Conservation (phyloP, 2,888 invertebrate species). For the Coenonympha arcania region DNA sequence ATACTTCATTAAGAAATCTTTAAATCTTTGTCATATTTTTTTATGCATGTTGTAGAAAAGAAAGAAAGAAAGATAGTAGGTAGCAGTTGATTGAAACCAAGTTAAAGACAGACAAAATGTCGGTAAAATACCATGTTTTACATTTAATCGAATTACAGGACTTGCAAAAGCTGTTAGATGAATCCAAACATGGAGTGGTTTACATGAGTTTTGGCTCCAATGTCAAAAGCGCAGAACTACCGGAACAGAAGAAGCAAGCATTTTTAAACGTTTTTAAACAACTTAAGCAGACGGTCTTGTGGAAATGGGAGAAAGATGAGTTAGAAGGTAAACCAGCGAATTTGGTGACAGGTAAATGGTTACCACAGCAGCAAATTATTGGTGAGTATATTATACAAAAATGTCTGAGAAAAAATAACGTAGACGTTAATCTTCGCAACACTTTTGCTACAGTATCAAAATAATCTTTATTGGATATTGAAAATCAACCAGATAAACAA, state of each 20-base stretch:
- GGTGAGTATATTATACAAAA: conserved; percentile 47
- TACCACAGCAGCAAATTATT: conserved; percentile 79
- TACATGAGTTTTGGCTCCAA: conserved; percentile 77
- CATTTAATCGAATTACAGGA: conserved; percentile 45
- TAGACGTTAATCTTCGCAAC: too few relatives aligned
- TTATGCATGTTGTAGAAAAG: too few relatives aligned
- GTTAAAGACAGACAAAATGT: too few relatives aligned
- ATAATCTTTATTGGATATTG: too few relatives aligned
- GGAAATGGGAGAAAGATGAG: conserved; percentile 79
- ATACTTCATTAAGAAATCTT: too few relatives aligned
- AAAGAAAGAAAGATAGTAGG: too few relatives aligned
- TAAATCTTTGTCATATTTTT: too few relatives aligned
- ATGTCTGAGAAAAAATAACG: too few relatives aligned
- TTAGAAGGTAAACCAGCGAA: conserved; percentile 72
- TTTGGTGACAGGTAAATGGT: conserved; percentile 76
- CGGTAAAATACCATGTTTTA: too few relatives aligned
- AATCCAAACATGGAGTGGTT: conserved; percentile 68
- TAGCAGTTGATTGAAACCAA: too few relatives aligned
- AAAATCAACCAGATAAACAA: too few relatives aligned
- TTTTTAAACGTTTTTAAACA: conserved; percentile 73
- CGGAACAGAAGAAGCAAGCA: conserved; percentile 58
- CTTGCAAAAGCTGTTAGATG: conserved; percentile 66
- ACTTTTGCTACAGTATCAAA: too few relatives aligned
- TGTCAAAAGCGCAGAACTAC: conserved; percentile 69
- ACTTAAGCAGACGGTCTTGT: conserved; percentile 77